These are phyloP conservation scores for Aegithalos caudatus DNA, from an alignment of 2,113 vertebrate species.

Conservation along the genomic window DNA sequence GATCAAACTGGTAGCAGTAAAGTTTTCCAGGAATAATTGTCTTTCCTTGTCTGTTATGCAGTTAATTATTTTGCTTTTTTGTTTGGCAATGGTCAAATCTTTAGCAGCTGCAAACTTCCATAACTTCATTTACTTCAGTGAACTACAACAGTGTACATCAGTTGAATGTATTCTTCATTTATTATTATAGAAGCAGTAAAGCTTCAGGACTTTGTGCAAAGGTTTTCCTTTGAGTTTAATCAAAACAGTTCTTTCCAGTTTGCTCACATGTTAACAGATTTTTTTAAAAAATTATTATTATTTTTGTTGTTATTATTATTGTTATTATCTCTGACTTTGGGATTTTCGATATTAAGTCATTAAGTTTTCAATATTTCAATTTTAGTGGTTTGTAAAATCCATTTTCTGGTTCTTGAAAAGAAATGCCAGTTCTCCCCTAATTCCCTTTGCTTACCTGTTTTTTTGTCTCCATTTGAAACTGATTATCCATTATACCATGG, in stretches of 20 bases:
- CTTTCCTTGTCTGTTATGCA: background rate
- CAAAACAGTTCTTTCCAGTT: background rate
- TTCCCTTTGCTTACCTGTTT: background rate
- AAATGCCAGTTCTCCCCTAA: background rate
- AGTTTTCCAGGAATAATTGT: background rate
- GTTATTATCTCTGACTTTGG: background rate
- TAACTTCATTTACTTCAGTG: background rate
- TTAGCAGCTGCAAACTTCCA: background rate
- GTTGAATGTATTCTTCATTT: background rate
- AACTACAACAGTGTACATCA: background rate
- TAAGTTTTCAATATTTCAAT: background rate
- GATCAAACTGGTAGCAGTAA: background rate
- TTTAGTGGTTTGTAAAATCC: background rate
- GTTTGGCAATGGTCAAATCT: background rate
- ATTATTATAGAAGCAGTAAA: background rate
- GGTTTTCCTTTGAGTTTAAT: background rate
- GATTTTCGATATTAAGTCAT: background rate
- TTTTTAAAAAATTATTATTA: background rate
- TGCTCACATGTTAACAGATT: background rate
- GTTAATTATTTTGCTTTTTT: background rate
- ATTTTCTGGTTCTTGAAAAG: background rate
- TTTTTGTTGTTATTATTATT: fast-evolving
- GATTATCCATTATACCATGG: background rate
- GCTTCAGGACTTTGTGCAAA: background rate
- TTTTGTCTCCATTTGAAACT: background rate